Evolutionary conservation across 1,140 invertebrate species (phyloP).

Genomic region (Calycopis cecrops): DNA sequence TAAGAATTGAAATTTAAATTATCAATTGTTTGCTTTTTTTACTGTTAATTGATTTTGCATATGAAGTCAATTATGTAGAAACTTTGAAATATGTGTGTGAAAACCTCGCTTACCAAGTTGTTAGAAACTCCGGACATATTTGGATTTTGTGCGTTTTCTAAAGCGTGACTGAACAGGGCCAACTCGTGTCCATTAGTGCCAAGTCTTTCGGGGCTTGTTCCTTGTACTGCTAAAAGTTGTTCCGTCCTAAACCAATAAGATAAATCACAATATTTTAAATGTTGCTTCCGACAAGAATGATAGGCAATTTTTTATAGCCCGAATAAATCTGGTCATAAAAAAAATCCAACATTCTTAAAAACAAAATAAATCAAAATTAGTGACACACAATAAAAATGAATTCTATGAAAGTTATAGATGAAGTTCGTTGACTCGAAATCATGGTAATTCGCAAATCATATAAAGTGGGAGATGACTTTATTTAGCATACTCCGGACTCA

Average conservation of each 20-base stretch:
- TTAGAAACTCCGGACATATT: constrained; percentile 57
- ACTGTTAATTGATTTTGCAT: no score
- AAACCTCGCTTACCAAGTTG: constrained; percentile 49
- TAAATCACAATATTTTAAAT: constrained; percentile 5
- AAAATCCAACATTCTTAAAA: background rate
- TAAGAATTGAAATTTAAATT: no score
- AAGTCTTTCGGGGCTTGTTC: constrained; percentile 61
- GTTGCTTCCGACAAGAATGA: no score
- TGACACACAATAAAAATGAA: background rate
- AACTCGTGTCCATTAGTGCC: constrained; percentile 76
- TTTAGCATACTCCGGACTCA: constrained; percentile 19
- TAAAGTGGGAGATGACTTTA: constrained; percentile 31
- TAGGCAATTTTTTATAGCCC: no score
- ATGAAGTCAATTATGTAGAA: no score
- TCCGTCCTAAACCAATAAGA: constrained; percentile 48
- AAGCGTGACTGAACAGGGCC: constrained; percentile 82
- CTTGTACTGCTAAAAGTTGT: constrained; percentile 52
- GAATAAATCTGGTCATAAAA: no score
- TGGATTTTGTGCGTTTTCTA: constrained; percentile 77
- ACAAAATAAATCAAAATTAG: background rate
- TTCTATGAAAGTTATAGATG: background rate
- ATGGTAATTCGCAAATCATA: constrained; percentile 25
- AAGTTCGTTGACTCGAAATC: constrained; percentile 8
- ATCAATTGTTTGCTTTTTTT: no score
- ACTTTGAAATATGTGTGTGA: no score